Evolutionary conservation across 2,113 vertebrate genomes (phyloP).

Genomic region (Osmerus eperlanus): DNA sequence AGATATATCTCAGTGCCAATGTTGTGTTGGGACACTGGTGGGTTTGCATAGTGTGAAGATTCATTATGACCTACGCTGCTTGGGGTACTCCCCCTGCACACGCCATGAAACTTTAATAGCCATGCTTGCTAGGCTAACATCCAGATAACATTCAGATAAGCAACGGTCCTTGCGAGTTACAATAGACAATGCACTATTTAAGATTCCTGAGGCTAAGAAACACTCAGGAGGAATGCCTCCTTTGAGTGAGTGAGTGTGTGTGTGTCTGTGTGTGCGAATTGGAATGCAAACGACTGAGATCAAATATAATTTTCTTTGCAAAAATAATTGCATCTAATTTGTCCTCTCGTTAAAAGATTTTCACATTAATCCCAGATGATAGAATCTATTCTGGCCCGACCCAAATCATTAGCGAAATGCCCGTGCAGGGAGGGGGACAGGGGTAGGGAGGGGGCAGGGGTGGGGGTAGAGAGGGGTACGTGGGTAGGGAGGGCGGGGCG

Average conservation of each 20-base stretch:
- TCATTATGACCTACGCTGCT: conserved; percentile 64
- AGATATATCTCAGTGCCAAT: conserved; percentile 56
- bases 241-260: conserved; percentile 17
- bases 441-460: background rate
- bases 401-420: background rate
- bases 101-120: conserved; percentile 69
- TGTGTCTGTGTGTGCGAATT: conserved; percentile 28
- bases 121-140: conserved; percentile 58
- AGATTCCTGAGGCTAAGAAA: background rate
- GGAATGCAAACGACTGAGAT: conserved; percentile 18
- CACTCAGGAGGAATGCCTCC: conserved; percentile 20
- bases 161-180: conserved; percentile 28
- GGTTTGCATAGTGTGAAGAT: conserved; percentile 65
- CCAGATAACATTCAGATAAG: conserved; percentile 31
- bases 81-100: conserved; percentile 55
- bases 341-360: conserved; percentile 13
- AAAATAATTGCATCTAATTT: conserved; percentile 28
- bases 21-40: conserved; percentile 51
- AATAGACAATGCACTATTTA: background rate
- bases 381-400: background rate
- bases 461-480: too few relatives aligned
- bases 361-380: conserved; percentile 12
- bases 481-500: too few relatives aligned
- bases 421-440: background rate
- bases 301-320: background rate